phyloP scores from a whole-genome alignment of 1,140 invertebrate genomes.

The Ylistrum balloti region DNA sequence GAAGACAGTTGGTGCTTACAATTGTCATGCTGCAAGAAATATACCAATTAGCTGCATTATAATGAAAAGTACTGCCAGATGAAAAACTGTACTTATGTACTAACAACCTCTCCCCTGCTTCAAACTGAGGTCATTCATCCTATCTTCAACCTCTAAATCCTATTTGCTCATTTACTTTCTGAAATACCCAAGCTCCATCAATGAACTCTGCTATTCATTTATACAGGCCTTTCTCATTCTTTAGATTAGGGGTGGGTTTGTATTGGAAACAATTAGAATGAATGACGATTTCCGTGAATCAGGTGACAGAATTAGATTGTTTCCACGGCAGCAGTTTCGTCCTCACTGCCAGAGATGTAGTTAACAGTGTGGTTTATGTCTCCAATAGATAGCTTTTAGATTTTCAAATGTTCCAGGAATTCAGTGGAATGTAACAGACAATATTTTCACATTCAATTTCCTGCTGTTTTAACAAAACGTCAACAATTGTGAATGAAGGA shows the following conservation, averaged over 20 bases:
- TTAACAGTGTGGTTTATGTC: neutral
- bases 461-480: neutral
- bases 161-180: neutral
- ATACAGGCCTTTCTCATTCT: neutral
- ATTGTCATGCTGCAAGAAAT: neutral
- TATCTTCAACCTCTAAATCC: neutral
- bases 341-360: neutral
- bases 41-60: neutral
- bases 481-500: neutral
- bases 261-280: neutral
- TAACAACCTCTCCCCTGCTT: neutral
- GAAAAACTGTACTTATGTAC: neutral
- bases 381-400: too few species aligned
- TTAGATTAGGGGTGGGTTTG: slow-evolving; percentile 1
- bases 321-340: neutral
- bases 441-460: neutral
- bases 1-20: slow-evolving; percentile 8
- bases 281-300: neutral
- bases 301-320: neutral
- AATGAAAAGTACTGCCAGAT: neutral
- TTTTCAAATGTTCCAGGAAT: too few species aligned
- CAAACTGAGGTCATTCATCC: neutral
- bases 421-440: too few species aligned
- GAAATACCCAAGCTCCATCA: neutral
- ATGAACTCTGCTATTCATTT: neutral